phyloP scores from a whole-genome alignment of 1,140 invertebrate species.

The Pseudomyrmex pallidus region DNA sequence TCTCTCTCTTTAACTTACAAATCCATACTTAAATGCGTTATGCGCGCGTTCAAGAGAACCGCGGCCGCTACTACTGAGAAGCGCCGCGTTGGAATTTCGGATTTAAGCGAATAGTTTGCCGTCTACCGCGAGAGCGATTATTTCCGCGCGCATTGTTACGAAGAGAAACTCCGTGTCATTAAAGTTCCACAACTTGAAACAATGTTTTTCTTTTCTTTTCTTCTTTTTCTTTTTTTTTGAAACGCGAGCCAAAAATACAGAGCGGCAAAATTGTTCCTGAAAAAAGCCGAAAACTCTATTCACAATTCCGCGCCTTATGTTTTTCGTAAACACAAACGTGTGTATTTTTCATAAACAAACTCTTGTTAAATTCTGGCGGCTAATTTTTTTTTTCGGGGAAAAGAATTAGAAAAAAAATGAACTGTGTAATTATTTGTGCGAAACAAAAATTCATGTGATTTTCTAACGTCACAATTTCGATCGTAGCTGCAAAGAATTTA shows the following conservation, averaged over 20 bases:
- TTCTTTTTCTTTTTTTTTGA: background rate
- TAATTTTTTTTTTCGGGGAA: too few relatives aligned
- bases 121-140: constrained; percentile 22
- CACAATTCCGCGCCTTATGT: too few relatives aligned
- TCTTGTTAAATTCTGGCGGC: too few relatives aligned
- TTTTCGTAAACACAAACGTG: background rate
- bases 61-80: background rate
- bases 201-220: background rate
- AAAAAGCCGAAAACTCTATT: background rate
- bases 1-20: background rate
- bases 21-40: constrained; percentile 20
- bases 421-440: too few relatives aligned
- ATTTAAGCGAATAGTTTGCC: constrained; percentile 51
- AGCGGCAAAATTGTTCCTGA: background rate
- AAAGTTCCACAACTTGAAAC: constrained; percentile 22
- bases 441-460: too few relatives aligned
- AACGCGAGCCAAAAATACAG: constrained; percentile 5
- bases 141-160: constrained; percentile 44
- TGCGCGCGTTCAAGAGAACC: constrained; percentile 29
- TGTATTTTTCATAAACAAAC: background rate
- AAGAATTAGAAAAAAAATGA: too few relatives aligned
- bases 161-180: constrained; percentile 27
- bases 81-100: constrained; percentile 35
- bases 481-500: background rate
- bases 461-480: background rate